Percentiles rank a stretch among this genome's conserved stretches.
Evolutionary conservation across 2,797 vertebrate genomes (phyloP).

Genomic region (Sarcophilus harrisii): DNA sequence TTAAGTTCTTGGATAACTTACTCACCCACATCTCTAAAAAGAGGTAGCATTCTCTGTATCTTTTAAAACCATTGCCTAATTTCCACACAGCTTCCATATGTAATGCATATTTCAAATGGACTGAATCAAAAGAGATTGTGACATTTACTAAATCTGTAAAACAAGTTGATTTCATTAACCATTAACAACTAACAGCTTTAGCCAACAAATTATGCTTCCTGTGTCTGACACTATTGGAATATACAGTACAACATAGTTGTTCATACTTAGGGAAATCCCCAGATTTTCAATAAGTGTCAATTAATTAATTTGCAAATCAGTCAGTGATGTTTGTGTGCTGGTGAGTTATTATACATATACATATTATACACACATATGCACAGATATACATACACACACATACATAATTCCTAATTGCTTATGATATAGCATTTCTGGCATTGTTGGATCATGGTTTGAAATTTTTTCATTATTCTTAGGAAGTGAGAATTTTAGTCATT

Average conservation of each 20-base stretch:
- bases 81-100: slow-evolving; percentile 57
- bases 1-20: slow-evolving; percentile 72
- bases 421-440: background rate
- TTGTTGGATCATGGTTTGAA: background rate
- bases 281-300: slow-evolving; percentile 20
- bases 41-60: slow-evolving; percentile 64
- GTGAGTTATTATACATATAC: slow-evolving; percentile 2
- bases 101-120: slow-evolving; percentile 64
- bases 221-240: slow-evolving; percentile 51
- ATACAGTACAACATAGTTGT: slow-evolving; percentile 41
- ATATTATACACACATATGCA: too few relatives aligned
- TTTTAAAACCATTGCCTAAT: slow-evolving; percentile 54
- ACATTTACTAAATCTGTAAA: slow-evolving; percentile 65
- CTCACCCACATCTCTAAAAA: slow-evolving; percentile 66
- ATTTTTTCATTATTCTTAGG: background rate
- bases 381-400: too few relatives aligned
- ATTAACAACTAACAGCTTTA: slow-evolving; percentile 26
- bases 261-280: slow-evolving; percentile 41
- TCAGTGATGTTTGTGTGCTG: background rate
- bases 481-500: background rate
- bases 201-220: slow-evolving; percentile 41
- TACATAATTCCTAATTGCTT: background rate
- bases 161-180: slow-evolving; percentile 62
- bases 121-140: slow-evolving; percentile 71
- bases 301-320: background rate